Base-by-base conservation (phyloP, 2,888 invertebrate species). In the Campoplex capitator region DNA sequence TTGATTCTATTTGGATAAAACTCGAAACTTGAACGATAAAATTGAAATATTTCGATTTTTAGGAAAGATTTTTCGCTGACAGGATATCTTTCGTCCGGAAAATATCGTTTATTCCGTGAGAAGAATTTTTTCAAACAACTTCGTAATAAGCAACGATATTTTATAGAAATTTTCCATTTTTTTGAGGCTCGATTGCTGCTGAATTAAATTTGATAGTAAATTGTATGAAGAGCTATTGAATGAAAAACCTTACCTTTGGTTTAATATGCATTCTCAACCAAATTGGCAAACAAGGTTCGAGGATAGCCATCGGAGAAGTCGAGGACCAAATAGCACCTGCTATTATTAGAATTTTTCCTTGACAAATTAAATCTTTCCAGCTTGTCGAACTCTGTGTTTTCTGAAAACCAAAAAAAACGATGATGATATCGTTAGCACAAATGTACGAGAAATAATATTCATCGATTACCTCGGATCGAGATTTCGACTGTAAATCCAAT, bases 211-310 rank as follows among this genome's bases (percentile, higher is more conserved):
- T 23, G 23, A 23, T 23, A 38, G 38, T 38, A 45, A 45, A 45
- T 45, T 45, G 45, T 45, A 45, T 11, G 38, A 38, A 38, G 1
- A 38, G 1, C 38, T 38, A n/a, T 23, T 2, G 8, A 11, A 45
- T 45, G 2, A 3, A 32, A 74, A n/a, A 38, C 16, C 35, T 68
- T 48, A 96, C 96, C 95, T 95, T 94, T 1, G 97, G 96, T 89
- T 96, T 95, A 88, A 97, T 95, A 81, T 95, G 96, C 18, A 95
- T 95, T 93, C 97, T 96, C 62, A 98, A 94, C 98, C 98, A 98
- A 91, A 98, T 96, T 0, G 98, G 98, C 23, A 98, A 95, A 86
- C 97, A 97, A 0, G 98, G 97, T 92, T 98, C 98, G 88, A 98
- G 93, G 88, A 97, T 96, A 0, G 98, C 97, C 96, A 98, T 97